Base-by-base conservation (phyloP, 1,140 invertebrate species). In the Mycetomoellerius zeteki region DNA sequence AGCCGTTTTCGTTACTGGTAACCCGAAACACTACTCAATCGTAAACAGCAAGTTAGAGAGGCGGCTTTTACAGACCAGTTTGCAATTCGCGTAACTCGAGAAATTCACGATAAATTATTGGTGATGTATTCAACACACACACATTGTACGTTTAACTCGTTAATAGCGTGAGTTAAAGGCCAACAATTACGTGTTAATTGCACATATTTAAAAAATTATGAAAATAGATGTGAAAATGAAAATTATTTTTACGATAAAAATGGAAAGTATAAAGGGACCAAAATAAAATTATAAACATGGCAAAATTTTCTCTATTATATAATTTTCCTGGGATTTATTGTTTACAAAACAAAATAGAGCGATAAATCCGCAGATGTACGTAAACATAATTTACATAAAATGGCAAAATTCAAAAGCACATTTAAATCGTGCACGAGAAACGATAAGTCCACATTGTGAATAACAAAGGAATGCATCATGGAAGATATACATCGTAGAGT, bases 401-500 rank as follows among this genome's bases (percentile, higher is more conserved):
- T 19, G 64, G 21, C 64, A 54, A 37, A 69, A 81, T 54, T 56
- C 64, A 52, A 65, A 52, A 10, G 27, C 47, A 21, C 33, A 33
- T 54, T 69, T 67, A 52, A 52, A 47, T 43, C 19, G 75, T 3
- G 27, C 27, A n/a, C 8, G 43, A 43, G 16, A 69, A 33, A 54
- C 21, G 64, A 56, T 60, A 81, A 54, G 64, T 71, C 30, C 47
- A 19, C 76, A 43, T 27, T 37, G 16, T 5, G 54, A 50, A 78
- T 27, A 67, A 54, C 47, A 21, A n/a, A 52, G 62, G 16, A 47
- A 67, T 33, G 62, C 64, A 54, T 71, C 64, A 27, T 27, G 33
- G n/a, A 71, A 71, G 64, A 81, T 71, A 81, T 54, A 33, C 62
- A 71, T 71, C 67, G 67, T 12, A 21, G 50, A 58, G 65, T 71